Conservation (phyloP, 2,888 invertebrate species). For the Antheraea yamamai region DNA sequence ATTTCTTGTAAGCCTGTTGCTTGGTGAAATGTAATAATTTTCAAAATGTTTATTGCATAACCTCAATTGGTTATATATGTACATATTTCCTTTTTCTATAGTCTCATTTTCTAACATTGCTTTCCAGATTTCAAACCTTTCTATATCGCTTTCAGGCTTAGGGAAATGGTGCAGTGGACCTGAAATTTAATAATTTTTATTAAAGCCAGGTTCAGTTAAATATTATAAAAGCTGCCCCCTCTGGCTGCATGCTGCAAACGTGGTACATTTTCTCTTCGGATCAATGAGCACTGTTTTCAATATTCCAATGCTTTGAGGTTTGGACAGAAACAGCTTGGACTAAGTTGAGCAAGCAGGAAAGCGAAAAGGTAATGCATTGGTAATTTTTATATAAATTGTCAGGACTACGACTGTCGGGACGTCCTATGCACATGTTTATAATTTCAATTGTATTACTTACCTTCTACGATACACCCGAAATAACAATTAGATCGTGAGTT, state of each 20-base stretch:
- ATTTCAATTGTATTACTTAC: background rate
- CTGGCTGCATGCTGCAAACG: too few species aligned
- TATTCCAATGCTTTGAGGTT: too few species aligned
- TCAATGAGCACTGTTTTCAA: too few species aligned
- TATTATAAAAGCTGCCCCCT: background rate
- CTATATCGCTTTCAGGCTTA: background rate
- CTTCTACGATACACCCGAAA: background rate
- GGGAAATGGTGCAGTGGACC: constrained; percentile 2
- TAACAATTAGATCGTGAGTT: background rate
- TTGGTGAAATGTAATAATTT: background rate
- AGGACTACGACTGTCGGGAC: background rate
- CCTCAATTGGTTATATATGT: background rate
- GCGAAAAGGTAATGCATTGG: background rate
- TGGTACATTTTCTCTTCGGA: too few species aligned
- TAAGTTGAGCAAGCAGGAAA: too few species aligned
- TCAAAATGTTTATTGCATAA: constrained; percentile 5
- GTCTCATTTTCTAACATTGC: background rate
- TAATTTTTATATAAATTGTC: background rate
- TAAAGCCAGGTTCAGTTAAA: background rate
- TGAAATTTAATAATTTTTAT: background rate
- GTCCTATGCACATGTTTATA: background rate
- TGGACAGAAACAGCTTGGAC: too few species aligned
- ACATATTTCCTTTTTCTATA: background rate
- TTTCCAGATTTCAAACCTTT: background rate
- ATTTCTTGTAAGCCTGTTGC: background rate